Conservation (phyloP, 1,140 invertebrate genomes). For the Stenopsyche tienmushanensis region DNA sequence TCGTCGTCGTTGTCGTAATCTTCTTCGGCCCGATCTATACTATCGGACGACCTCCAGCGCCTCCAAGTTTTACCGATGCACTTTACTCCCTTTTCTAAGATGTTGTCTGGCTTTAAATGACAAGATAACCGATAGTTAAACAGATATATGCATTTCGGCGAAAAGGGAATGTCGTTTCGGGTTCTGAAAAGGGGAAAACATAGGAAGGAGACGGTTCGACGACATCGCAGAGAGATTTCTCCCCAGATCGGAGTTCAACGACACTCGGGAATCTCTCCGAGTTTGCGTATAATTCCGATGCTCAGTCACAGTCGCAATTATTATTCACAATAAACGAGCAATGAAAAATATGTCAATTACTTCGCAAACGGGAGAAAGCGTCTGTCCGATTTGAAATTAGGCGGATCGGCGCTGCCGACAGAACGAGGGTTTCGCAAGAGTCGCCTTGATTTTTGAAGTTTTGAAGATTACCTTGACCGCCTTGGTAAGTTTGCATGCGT, state of each 20-base stretch:
- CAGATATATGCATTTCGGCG: background rate
- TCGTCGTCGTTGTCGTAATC: slow-evolving; percentile 61
- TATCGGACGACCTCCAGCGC: slow-evolving; percentile 47
- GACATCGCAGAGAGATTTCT: background rate
- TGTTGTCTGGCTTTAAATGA: slow-evolving; percentile 54
- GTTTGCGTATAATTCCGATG: background rate
- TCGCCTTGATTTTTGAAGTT: too few relatives aligned
- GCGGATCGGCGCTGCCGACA: too few relatives aligned
- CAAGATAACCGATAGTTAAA: background rate
- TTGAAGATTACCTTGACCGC: too few relatives aligned
- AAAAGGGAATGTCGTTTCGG: background rate
- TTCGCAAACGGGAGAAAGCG: too few relatives aligned
- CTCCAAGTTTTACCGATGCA: slow-evolving; percentile 52
- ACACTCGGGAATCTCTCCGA: slow-evolving; percentile 7
- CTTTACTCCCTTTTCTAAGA: slow-evolving; percentile 54
- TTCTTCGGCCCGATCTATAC: slow-evolving; percentile 50
- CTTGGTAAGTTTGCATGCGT: too few relatives aligned
- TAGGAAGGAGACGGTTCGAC: background rate
- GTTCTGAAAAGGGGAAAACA: background rate
- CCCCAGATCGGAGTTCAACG: slow-evolving; percentile 9
- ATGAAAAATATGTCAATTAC: too few relatives aligned
- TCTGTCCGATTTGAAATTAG: too few relatives aligned
- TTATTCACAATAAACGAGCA: too few relatives aligned
- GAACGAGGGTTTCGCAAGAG: too few relatives aligned
- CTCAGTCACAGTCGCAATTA: slow-evolving; percentile 6